Evolutionary conservation across 1,140 invertebrate genomes (phyloP), one percentile per base, ranked within the genome.

Genomic region (Drosophila repleta): DNA sequence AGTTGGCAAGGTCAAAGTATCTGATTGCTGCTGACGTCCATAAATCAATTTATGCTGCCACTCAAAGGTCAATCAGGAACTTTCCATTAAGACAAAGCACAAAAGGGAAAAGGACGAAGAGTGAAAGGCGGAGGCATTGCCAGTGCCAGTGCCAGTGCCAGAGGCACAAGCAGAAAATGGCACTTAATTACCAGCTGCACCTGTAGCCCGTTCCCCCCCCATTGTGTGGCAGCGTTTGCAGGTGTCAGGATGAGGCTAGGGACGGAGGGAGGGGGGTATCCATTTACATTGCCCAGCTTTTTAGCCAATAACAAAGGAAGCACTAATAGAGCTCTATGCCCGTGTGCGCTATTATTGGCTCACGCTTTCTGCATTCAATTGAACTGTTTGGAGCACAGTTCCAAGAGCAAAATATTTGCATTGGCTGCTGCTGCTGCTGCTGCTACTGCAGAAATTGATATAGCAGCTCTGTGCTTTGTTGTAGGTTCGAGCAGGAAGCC

Each of bases 41-140:
- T 51, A 64, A 64, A 55, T 64, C 26, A 51, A 64, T 53, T 64
- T 64, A 55, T 45, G 11, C 51, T 21, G 17, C 29, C 58, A 61
- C 17, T 43, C 32, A 48, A 49, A 65, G 48, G 43, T 65, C 58
- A 65, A 65, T 57, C 61, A 51, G 39, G n/a, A 51, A 57, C 32
- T 56, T 65, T 65, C 49, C 48, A 70, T 65, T 70, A 57, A 41
- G 55, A 55, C 8, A 35, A 11, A 35, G 11, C 0, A 8, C 2
- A 5, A 29, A 29, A 10, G 29, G 29, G 7, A 6, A 29, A 29
- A 7, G 5, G 26, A 2, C 2, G 2, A 4, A 24, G 24, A 24
- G 26, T 4, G 6, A 29, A 6, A 29, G 3, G 6, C 4, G 1
- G 26, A 29, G 26, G 6, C 3, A 7, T 1, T 6, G 26, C 4